Conservation (phyloP, 2,113 vertebrate species). For the Anhinga anhinga region DNA sequence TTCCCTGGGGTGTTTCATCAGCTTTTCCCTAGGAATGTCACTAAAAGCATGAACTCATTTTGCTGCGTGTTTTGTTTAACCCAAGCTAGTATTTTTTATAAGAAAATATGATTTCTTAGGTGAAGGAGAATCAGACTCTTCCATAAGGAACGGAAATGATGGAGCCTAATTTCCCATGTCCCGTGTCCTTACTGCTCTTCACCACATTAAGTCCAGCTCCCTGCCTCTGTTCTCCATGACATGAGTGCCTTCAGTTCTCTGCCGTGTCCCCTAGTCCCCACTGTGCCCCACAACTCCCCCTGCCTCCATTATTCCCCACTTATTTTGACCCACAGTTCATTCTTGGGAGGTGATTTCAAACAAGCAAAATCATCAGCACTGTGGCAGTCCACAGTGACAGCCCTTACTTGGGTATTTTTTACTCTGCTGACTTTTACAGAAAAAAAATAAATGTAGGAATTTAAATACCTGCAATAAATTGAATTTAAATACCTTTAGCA, state of each 20-base stretch:
- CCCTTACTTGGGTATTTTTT: background rate
- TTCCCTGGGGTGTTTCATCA: background rate
- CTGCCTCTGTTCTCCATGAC: fast-evolving
- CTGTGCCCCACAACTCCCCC: no score
- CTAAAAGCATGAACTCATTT: background rate
- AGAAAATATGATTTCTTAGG: background rate
- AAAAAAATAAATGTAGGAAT: background rate
- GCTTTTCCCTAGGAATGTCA: background rate
- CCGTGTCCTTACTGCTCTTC: background rate
- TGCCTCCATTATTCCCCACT: background rate
- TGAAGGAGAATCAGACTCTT: background rate
- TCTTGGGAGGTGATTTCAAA: background rate
- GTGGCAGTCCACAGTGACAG: background rate
- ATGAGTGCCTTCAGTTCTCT: background rate
- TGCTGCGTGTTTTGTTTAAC: background rate
- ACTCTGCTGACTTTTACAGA: background rate
- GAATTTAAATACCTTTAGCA: background rate
- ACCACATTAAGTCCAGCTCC: background rate
- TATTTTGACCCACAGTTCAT: background rate
- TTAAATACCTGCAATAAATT: background rate
- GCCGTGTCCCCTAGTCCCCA: fast-evolving
- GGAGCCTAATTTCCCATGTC: background rate
- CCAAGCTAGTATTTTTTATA: background rate
- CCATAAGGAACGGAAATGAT: background rate
- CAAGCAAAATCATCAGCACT: background rate